These are phyloP conservation scores for Regulus satrapa DNA, from an alignment of 2,113 vertebrate genomes.

Conservation along the genomic window DNA sequence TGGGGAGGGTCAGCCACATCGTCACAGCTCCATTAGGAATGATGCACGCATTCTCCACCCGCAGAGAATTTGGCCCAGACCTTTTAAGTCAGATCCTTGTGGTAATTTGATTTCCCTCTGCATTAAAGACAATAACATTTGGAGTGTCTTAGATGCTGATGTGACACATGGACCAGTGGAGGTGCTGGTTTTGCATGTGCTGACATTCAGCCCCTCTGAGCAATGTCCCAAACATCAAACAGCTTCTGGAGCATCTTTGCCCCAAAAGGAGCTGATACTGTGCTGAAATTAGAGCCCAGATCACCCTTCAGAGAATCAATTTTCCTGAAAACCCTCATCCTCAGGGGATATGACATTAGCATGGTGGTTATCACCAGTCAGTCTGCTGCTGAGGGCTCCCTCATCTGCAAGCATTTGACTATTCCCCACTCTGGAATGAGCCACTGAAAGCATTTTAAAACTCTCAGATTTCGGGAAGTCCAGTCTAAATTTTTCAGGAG, in stretches of 20 bases:
- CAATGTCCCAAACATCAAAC: not conserved
- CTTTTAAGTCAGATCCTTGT: constrained; percentile 6
- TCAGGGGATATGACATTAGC: not conserved
- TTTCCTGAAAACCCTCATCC: not conserved
- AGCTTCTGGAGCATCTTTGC: not conserved
- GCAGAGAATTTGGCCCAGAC: not conserved
- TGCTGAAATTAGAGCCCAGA: constrained; percentile 17
- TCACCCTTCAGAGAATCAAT: constrained; percentile 32
- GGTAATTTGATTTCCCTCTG: not conserved
- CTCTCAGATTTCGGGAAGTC: not conserved
- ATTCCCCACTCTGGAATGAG: not conserved
- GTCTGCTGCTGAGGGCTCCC: not conserved
- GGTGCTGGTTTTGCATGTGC: not conserved
- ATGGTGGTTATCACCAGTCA: constrained; percentile 22
- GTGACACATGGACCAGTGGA: not conserved
- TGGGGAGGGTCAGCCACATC: constrained; percentile 6
- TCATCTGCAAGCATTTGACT: not conserved
- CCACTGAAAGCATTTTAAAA: not conserved
- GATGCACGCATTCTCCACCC: not conserved
- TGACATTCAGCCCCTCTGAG: not conserved
- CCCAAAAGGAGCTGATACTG: not conserved
- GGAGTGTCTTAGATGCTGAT: not conserved
- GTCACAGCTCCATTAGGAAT: constrained; percentile 6
- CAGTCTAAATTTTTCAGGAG: not conserved
- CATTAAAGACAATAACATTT: not conserved